These are phyloP conservation scores for Acromyrmex charruanus DNA, from an alignment of 1,140 invertebrate species.

Conservation along the genomic window DNA sequence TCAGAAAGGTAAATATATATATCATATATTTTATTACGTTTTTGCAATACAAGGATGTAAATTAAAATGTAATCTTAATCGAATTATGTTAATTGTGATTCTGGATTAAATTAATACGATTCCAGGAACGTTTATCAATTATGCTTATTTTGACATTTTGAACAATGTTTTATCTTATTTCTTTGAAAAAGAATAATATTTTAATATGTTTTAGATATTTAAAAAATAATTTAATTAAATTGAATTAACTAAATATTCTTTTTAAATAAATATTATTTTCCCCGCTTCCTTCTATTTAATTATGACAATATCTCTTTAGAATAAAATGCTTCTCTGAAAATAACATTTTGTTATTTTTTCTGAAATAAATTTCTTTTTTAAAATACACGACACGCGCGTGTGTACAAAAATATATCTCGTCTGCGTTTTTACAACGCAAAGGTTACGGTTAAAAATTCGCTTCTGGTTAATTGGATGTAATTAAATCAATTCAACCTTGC, in stretches of 20 bases:
- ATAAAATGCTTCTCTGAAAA: background rate
- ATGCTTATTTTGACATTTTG: background rate
- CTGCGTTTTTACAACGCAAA: background rate
- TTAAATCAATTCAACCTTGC: background rate
- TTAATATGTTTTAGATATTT: background rate
- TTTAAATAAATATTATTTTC: constrained; percentile 4
- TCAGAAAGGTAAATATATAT: background rate
- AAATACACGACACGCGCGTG: background rate
- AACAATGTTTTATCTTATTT: background rate
- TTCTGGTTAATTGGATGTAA: background rate
- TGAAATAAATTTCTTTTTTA: background rate
- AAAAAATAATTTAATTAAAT: background rate
- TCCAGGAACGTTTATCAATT: background rate
- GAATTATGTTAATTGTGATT: background rate
- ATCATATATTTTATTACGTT: background rate
- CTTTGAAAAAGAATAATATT: background rate
- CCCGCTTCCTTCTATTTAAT: background rate
- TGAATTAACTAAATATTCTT: background rate
- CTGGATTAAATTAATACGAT: background rate
- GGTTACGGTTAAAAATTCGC: too few species aligned
- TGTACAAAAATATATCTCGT: background rate
- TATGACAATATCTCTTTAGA: background rate
- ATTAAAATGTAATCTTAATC: background rate
- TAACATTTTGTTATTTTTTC: background rate
- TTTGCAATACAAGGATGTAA: background rate